Percentiles rank a stretch among this genome's conserved stretches.
Evolutionary conservation across 2,113 vertebrate genomes (phyloP).

Genomic region (Microcebus ravelobensis): DNA sequence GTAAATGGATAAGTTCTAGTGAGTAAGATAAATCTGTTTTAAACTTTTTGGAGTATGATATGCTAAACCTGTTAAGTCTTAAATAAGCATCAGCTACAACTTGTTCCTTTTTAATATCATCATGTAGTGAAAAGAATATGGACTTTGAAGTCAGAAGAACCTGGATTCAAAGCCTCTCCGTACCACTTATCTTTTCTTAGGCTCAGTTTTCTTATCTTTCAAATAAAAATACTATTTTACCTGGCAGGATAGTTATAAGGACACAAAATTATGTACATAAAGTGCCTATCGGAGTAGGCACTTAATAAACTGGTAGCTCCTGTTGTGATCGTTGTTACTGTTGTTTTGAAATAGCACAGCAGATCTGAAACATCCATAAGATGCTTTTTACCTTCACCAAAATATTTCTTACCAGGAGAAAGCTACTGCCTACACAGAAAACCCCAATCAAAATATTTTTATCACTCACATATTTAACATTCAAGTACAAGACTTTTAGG

Average conservation of each 20-base stretch:
- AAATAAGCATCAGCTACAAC: neutral
- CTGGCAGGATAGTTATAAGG: neutral
- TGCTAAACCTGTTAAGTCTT: neutral
- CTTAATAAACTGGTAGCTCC: neutral
- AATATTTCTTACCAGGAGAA: neutral
- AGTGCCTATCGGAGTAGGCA: neutral
- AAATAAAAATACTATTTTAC: conserved; percentile 3
- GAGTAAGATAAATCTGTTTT: neutral
- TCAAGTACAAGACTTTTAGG: conserved; percentile 35
- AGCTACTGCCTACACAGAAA: neutral
- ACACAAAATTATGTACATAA: neutral
- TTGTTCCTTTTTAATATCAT: neutral
- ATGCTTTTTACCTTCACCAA: neutral
- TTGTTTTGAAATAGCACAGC: neutral
- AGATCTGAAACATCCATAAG: neutral
- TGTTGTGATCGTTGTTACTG: neutral
- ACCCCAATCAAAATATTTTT: neutral
- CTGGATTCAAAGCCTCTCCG: neutral
- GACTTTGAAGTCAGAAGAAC: neutral
- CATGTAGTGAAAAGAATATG: neutral
- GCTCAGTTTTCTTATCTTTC: neutral
- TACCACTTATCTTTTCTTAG: neutral
- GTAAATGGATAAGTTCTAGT: neutral
- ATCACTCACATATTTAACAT: conserved; percentile 10
- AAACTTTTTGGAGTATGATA: neutral